Conservation (phyloP, 2,888 invertebrate species). For the Parelbella ahira region DNA sequence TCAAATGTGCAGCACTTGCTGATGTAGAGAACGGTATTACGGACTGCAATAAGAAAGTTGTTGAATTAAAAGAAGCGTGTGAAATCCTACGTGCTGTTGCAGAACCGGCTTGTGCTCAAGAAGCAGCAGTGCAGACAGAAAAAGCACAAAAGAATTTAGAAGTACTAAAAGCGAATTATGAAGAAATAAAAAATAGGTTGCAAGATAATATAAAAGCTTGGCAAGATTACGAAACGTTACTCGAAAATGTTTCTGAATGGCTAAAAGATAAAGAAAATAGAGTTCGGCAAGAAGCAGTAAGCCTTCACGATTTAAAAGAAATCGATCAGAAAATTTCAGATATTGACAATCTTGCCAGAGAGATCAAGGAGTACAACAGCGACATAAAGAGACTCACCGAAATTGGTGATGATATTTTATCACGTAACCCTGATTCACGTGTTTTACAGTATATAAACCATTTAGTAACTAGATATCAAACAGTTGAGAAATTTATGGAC, state of each 20-base stretch:
- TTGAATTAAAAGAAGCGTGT: conserved; percentile 86
- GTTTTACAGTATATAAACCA: conserved; percentile 90
- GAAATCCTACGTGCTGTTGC: conserved; percentile 87
- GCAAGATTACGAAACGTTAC: conserved; percentile 88
- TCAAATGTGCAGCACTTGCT: conserved; percentile 89
- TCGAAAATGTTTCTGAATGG: conserved; percentile 88
- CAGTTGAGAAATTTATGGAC: conserved; percentile 85
- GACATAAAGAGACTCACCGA: conserved; percentile 84
- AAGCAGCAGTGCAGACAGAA: conserved; percentile 85
- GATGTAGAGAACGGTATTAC: conserved; percentile 87
- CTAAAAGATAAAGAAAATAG: conserved; percentile 89
- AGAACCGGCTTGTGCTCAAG: conserved; percentile 83
- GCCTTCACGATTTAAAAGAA: conserved; percentile 84
- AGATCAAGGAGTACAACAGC: conserved; percentile 82
- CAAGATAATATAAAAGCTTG: conserved; percentile 87
- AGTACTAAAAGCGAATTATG: conserved; percentile 84
- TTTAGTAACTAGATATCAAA: conserved; percentile 87
- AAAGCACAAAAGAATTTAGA: conserved; percentile 86
- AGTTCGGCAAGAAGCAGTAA: conserved; percentile 86
- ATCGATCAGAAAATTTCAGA: conserved; percentile 86
- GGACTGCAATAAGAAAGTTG: conserved; percentile 84
- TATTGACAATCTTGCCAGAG: conserved; percentile 81
- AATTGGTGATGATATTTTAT: conserved; percentile 86
- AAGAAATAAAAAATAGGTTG: conserved; percentile 84
- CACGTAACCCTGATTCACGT: conserved; percentile 90